phyloP scores from a whole-genome alignment of 2,888 invertebrate species.

The Hemistola chrysoprasaria region DNA sequence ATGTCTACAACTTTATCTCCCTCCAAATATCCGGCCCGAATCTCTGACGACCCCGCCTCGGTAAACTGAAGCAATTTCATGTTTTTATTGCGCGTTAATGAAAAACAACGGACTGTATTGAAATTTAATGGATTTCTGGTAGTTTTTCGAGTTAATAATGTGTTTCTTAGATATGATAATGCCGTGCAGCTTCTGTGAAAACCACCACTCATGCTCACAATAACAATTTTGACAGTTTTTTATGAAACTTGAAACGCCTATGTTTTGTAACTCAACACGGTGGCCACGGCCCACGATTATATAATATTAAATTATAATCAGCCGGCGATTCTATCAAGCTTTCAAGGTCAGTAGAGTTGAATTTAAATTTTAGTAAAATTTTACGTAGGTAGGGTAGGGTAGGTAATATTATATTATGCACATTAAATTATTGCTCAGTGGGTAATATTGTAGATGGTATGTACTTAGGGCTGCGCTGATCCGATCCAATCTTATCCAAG shows the following conservation, averaged over 20 bases:
- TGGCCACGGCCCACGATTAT: no score
- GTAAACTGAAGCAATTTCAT: conserved; percentile 89
- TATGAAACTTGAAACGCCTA: conserved; percentile 41
- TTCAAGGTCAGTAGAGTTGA: no score
- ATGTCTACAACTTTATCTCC: conserved; percentile 86
- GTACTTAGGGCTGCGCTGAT: no score
- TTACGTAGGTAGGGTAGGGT: no score
- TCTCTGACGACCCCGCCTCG: conserved; percentile 73
- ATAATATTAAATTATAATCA: no score
- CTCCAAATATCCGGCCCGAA: conserved; percentile 86
- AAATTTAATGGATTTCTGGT: conserved; percentile 29
- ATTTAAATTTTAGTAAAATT: no score
- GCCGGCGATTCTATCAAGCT: no score
- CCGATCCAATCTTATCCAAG: no score
- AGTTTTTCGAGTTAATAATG: conserved; percentile 32
- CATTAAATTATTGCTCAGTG: no score
- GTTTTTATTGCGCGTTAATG: conserved; percentile 48
- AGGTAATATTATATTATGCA: no score
- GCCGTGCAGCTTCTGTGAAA: conserved; percentile 33
- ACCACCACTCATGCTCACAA: conserved; percentile 42
- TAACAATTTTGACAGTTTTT: conserved; percentile 20
- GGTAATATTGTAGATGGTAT: no score
- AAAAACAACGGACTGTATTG: conserved; percentile 39
- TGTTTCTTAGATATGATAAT: conserved; percentile 48
- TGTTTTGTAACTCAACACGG: no score